Base-by-base conservation (phyloP, 2,888 invertebrate species). In the Copidosoma aretas region DNA sequence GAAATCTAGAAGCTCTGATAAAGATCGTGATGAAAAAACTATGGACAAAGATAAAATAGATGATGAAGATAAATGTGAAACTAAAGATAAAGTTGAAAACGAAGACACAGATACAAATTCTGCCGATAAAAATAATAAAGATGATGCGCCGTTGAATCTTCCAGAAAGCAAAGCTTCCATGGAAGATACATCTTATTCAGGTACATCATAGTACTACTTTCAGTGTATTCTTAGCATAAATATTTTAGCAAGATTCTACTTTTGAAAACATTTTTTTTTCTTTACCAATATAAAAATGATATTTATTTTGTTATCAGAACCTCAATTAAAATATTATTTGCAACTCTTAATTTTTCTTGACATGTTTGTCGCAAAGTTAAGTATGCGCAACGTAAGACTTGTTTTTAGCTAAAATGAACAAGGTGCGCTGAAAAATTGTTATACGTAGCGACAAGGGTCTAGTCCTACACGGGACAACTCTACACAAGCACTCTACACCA, bases 41-140 rank as follows among this genome's bases (percentile, higher is more conserved):
- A 21, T 46, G 41, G 80, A 81, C 24, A 79, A 78, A 71, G 77
- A 79, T 62, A 73, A 71, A 60, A 77, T 60, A 60, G 25, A 59
- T 24, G 17, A 57, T 17, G 15, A 76, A 32, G 62, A 62, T 15
- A 22, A 32, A 22, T 21, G 22, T 21, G 41, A 41, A 24, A 25
- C n/a, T 58, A 24, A 43, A 46, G 43, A 54, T 17, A 70, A 64
- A 5, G n/a, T n/a, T 21, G 41, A 41, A 24, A 25, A 25, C 49
- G 15, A 43, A 46, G 43, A 54, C 14, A 70, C 60, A 5, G 70
- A 70, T 12, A 71, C 70, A 25, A 67, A 67, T 52, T 64, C 51
- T 61, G 71, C 24, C 25, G 67, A 67, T 43, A 73, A 74, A 12
- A 69, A 67, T n/a, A 46, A 10, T 46, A 68, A 63, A 8, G 22